Conservation (phyloP, 2,888 invertebrate genomes). For the Thecocarcelia acutangulata region DNA sequence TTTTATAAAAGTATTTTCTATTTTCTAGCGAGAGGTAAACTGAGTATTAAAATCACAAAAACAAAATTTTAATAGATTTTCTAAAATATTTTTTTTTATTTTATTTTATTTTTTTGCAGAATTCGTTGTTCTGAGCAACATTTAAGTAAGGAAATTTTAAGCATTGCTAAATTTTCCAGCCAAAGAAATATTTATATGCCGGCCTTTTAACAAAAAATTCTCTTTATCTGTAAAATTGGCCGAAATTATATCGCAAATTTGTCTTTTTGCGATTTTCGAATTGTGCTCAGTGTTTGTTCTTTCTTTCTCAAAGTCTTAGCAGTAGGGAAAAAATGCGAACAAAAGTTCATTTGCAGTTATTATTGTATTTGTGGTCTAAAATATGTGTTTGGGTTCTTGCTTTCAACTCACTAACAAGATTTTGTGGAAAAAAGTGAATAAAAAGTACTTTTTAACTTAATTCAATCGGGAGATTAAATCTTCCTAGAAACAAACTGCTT, state of each 20-base stretch:
- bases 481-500: conserved; percentile 15
- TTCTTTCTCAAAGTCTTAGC: conserved; percentile 7
- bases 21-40: conserved; percentile 34
- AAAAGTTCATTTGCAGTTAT: conserved; percentile 72
- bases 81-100: conserved; percentile 4
- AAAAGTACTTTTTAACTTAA: conserved; percentile 49
- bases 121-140: neutral
- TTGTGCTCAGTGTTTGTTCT: neutral
- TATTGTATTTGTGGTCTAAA: conserved; percentile 59
- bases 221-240: too few species aligned
- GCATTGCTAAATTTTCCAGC: too few species aligned
- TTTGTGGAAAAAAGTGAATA: conserved; percentile 26
- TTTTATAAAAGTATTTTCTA: conserved; percentile 55
- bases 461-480: conserved; percentile 50
- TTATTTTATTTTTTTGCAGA: neutral
- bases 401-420: conserved; percentile 12
- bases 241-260: too few species aligned
- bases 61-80: conserved; percentile 58
- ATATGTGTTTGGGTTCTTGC: conserved; percentile 52
- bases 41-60: conserved; percentile 17
- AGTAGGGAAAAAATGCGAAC: conserved; percentile 73
- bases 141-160: neutral
- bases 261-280: neutral
- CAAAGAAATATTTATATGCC: too few species aligned
- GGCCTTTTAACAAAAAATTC: too few species aligned